Conservation (phyloP, 2,888 invertebrate species). For the Hermaeophaga mercurialis region DNA sequence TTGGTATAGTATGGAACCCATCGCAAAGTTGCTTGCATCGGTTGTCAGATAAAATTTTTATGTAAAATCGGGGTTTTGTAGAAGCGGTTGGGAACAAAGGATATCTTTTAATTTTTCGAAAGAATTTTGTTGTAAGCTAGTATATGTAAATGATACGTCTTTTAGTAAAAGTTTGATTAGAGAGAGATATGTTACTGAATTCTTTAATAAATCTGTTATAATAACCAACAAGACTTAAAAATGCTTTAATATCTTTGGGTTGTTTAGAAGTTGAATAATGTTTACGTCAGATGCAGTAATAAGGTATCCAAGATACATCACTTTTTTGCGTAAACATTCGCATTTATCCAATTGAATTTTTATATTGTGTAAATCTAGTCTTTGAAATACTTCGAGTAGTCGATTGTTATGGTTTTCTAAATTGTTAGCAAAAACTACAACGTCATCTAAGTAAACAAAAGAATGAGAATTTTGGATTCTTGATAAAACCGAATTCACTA, state of each 20-base stretch:
- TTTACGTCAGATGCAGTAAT: conserved; percentile 32
- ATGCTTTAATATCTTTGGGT: conserved; percentile 35
- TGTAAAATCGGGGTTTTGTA: conserved; percentile 45
- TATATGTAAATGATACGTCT: conserved; percentile 27
- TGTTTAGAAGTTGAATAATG: conserved; percentile 29
- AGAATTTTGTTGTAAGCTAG: conserved; percentile 29
- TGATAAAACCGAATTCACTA: conserved; percentile 25
- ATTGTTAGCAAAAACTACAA: conserved; percentile 24
- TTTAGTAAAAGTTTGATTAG: conserved; percentile 34
- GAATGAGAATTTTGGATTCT: conserved; percentile 22
- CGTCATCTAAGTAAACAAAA: conserved; percentile 28
- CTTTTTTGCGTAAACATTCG: conserved; percentile 34
- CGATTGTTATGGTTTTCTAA: conserved; percentile 24
- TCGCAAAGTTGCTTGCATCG: conserved; percentile 48
- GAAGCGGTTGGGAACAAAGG: conserved; percentile 28
- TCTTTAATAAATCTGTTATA: conserved; percentile 31
- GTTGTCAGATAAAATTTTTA: conserved; percentile 47
- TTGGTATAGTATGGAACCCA: conserved; percentile 41
- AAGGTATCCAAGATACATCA: conserved; percentile 33
- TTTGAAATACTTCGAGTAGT: conserved; percentile 26
- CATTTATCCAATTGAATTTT: conserved; percentile 34
- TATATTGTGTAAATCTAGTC: conserved; percentile 20
- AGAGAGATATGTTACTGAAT: conserved; percentile 30
- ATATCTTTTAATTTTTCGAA: conserved; percentile 36
- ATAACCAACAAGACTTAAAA: conserved; percentile 37